Conservation (phyloP, 2,888 invertebrate species). For the Ormyrus thymus region DNA sequence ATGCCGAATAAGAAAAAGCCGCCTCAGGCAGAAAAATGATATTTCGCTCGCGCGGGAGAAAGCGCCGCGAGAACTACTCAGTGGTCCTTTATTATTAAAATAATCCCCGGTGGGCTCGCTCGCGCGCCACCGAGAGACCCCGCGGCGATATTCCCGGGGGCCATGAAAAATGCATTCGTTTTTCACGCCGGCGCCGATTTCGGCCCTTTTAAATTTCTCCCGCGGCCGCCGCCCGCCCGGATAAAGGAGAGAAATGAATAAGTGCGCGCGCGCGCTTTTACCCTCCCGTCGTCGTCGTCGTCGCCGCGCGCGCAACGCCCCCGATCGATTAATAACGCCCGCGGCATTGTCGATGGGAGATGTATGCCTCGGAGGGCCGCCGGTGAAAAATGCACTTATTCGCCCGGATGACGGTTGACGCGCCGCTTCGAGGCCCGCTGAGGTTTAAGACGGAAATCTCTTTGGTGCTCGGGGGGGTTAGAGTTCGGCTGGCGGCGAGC, state of each 20-base stretch:
- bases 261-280: too few species aligned
- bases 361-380: background rate
- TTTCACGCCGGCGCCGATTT: constrained; percentile 47
- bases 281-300: too few species aligned
- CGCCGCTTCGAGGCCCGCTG: background rate
- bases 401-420: too few species aligned
- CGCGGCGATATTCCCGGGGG: constrained; percentile 14
- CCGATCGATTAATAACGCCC: constrained; percentile 42
- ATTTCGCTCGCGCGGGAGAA: constrained; percentile 1
- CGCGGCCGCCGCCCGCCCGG: too few species aligned
- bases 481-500: too few species aligned
- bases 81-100: constrained; percentile 6
- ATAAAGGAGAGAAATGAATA: too few species aligned
- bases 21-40: constrained; percentile 10
- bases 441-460: too few species aligned
- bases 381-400: background rate
- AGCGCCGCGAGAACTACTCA: constrained; percentile 21
- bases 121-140: too few species aligned
- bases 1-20: background rate
- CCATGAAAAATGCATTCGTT: constrained; percentile 49
- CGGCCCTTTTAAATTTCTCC: background rate
- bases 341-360: background rate
- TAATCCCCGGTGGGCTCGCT: background rate
- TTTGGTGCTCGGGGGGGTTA: too few species aligned
- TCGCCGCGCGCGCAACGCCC: too few species aligned